Conservation (phyloP, 2,113 vertebrate genomes). For the Nyctereutes procyonoides region DNA sequence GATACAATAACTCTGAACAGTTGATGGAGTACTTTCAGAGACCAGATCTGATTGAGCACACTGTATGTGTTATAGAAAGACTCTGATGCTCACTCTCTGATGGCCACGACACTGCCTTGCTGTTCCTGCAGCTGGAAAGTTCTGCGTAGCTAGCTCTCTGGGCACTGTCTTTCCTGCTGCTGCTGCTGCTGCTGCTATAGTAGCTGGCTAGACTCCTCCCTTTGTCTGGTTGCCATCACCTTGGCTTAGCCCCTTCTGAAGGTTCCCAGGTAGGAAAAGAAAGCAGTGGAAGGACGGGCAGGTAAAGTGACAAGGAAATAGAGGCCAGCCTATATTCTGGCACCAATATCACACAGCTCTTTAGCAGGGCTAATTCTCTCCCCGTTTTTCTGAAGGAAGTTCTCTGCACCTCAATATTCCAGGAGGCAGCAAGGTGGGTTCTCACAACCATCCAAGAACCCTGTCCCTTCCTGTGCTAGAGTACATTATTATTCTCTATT, state of each 20-base stretch:
- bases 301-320: background rate
- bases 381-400: background rate
- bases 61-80: background rate
- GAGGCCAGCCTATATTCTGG: background rate
- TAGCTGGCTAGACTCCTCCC: background rate
- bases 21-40: background rate
- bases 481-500: background rate
- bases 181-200: background rate
- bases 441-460: background rate
- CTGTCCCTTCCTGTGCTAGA: background rate
- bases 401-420: background rate
- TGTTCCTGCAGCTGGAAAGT: background rate
- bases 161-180: background rate
- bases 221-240: background rate
- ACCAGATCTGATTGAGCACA: background rate
- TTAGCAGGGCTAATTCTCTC: background rate
- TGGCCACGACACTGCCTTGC: background rate
- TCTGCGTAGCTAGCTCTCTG: background rate
- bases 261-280: background rate
- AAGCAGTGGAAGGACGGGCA: background rate
- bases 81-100: background rate
- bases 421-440: background rate
- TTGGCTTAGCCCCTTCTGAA: background rate
- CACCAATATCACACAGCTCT: background rate
- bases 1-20: background rate